Base-by-base conservation (phyloP, 2,797 vertebrate species). In the Takifugu rubripes region DNA sequence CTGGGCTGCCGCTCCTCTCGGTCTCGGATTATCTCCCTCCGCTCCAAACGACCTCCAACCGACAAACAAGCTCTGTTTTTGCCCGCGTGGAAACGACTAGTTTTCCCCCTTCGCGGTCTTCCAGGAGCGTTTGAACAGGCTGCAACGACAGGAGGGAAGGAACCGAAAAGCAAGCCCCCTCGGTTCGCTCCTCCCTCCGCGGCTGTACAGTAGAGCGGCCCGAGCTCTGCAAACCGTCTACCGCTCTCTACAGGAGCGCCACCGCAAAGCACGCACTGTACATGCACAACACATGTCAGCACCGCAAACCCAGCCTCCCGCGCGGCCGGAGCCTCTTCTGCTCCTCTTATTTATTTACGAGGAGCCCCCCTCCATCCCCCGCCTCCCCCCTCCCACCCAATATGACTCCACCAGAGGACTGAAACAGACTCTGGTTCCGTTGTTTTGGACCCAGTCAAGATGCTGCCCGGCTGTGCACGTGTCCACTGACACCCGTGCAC, bases 221-320 rank as follows among this genome's bases (percentile, higher is more conserved):
- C 59, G 6, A 64, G 59, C 74, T 54, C 84, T 70, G 75, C 59
- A 87, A 84, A 88, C 90, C 55, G 85, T 89, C 87, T 88, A 87
- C 88, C 56, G 89, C 92, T 88, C 90, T 90, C 92, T 93, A 84
- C 90, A 90, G 92, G 92, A 84, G 64, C 82, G 51, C 72, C 68
- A 36, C 66, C 83, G 89, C 70, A 91, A 68, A 79, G 76, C 81
- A 84, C 81, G 2, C 15, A 43, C 69, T 66, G 25, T 26, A 59
- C 74, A 11, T 52, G 42, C 43, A 5, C 11, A 9, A 59, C 61
- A 52, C 62, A 61, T 24, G 72, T 25, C n/a, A 61, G 58, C 52
- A 52, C 57, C 5, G 3, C 27, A 12, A 17, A 44, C 5, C 17
- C 45, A 48, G 16, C 16, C 44, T 46, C 44, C 10, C 5, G 49